A percentile compares a stretch with the other conserved stretches of the same genome.
phyloP scores from a whole-genome alignment of 2,797 vertebrate genomes.

The Leptoclinus maculatus region DNA sequence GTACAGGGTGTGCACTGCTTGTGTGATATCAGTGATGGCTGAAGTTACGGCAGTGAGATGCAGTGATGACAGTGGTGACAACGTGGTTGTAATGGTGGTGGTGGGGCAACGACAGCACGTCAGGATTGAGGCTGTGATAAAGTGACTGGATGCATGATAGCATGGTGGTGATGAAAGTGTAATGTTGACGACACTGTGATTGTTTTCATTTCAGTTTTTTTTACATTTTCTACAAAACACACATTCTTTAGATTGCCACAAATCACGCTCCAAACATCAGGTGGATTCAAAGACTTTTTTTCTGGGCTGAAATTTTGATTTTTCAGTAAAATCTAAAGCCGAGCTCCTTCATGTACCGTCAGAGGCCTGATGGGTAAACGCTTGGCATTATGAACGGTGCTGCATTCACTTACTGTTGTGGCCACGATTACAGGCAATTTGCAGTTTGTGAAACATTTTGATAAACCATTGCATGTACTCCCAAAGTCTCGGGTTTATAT shows the following conservation, averaged over 20 bases:
- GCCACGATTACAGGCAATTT: not conserved
- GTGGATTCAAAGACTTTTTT: not conserved
- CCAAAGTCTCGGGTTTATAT: not conserved
- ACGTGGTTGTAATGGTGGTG: not conserved
- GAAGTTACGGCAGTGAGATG: not conserved
- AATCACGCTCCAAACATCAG: not conserved
- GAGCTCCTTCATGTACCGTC: not conserved
- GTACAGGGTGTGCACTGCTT: not conserved
- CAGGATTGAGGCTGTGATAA: not conserved
- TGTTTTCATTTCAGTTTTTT: not conserved
- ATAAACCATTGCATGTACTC: not conserved
- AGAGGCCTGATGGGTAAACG: not conserved
- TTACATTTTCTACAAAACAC: not conserved
- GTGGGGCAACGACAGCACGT: not conserved
- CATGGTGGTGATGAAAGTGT: not conserved
- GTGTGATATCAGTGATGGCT: constrained; percentile 5
- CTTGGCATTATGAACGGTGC: not conserved
- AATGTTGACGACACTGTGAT: not conserved
- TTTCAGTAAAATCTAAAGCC: not conserved
- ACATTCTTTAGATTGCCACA: not conserved
- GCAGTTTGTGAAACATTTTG: not conserved
- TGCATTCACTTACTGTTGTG: not conserved
- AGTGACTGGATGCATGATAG: not conserved
- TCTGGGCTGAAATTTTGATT: not conserved
- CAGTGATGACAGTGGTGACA: not conserved